Conservation (phyloP, 2,113 vertebrate species). For the Cololabis saira region DNA sequence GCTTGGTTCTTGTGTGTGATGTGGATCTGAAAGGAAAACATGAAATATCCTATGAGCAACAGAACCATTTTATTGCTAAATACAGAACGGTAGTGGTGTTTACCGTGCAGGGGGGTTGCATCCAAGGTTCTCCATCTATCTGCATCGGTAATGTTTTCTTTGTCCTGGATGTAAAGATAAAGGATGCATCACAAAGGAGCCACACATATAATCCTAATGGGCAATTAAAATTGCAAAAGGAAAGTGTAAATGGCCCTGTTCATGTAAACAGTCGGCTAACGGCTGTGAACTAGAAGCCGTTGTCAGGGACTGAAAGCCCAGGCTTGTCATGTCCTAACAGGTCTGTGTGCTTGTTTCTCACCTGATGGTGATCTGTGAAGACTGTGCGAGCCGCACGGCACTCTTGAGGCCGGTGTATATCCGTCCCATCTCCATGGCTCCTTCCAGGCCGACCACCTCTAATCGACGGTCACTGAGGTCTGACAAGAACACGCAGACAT, state of each 20-base stretch:
- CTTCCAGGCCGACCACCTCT: slow-evolving; percentile 92
- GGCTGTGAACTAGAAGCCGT: neutral
- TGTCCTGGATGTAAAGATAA: slow-evolving; percentile 77
- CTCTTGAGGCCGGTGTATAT: slow-evolving; percentile 93
- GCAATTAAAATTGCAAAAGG: slow-evolving; percentile 33
- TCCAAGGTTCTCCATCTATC: slow-evolving; percentile 95
- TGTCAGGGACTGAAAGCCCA: neutral
- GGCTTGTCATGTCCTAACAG: slow-evolving; percentile 22
- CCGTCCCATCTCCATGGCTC: slow-evolving; percentile 93
- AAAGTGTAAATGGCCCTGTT: slow-evolving; percentile 8
- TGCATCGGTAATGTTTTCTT: slow-evolving; percentile 93
- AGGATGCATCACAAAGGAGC: neutral
- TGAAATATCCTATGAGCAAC: slow-evolving; percentile 1
- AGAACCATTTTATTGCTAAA: neutral
- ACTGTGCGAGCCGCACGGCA: slow-evolving; percentile 90
- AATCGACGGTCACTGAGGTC: slow-evolving; percentile 89
- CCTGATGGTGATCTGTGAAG: slow-evolving; percentile 90
- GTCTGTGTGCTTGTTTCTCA: slow-evolving; percentile 50
- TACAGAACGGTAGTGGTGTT: slow-evolving; percentile 19
- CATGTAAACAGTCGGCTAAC: slow-evolving; percentile 10
- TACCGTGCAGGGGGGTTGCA: slow-evolving; percentile 94
- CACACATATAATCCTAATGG: neutral
- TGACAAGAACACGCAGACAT: slow-evolving; percentile 49
- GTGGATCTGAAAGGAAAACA: slow-evolving; percentile 82
- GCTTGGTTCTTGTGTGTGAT: slow-evolving; percentile 95